Conservation (phyloP, 2,113 vertebrate species). For the Sorex fumeus region DNA sequence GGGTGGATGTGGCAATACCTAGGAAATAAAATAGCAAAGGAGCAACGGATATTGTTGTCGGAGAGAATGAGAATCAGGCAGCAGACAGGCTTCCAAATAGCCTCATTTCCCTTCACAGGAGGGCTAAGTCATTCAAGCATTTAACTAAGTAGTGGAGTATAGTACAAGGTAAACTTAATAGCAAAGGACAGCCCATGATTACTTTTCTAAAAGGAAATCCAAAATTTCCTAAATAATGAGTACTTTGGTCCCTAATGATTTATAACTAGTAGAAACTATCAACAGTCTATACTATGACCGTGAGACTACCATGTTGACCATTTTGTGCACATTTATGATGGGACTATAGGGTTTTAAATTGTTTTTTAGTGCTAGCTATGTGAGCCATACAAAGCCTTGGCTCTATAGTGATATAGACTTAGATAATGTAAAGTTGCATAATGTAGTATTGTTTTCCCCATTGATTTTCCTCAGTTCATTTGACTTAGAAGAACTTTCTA, state of each 20-base stretch:
- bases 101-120: not conserved
- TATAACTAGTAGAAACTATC: no score
- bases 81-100: not conserved
- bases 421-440: not conserved
- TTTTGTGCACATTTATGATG: not conserved
- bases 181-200: not conserved
- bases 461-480: slow-evolving; percentile 37
- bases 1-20: not conserved
- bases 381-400: slow-evolving; percentile 3
- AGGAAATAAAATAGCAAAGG: not conserved
- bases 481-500: slow-evolving; percentile 44
- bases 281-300: not conserved
- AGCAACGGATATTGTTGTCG: not conserved
- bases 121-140: not conserved
- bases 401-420: slow-evolving; percentile 49
- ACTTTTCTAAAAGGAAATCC: not conserved
- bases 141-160: not conserved
- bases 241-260: not conserved
- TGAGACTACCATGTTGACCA: not conserved
- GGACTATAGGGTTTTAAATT: not conserved
- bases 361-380: slow-evolving; percentile 1
- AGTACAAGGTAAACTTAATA: not conserved
- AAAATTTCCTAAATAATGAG: slow-evolving; percentile 9
- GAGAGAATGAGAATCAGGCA: not conserved
- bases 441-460: not conserved